Evolutionary conservation across 2,113 vertebrate genomes (phyloP), one percentile per base, ranked within the genome.

Genomic region (Salvelinus sp.): DNA sequence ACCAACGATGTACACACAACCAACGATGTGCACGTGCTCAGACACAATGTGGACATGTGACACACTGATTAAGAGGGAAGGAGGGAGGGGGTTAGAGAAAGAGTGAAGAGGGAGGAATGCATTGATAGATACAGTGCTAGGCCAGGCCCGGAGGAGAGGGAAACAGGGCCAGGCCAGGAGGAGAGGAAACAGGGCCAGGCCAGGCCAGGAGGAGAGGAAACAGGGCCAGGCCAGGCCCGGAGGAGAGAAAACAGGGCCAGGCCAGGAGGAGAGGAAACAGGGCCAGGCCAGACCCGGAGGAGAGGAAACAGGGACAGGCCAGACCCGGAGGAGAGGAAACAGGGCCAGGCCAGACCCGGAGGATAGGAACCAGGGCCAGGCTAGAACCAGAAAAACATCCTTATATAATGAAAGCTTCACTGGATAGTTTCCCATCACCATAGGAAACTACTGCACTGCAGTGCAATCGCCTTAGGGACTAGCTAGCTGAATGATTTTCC

Each of bases 101-200:
- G 33, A 50, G 47, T 27, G 25, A 54, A 71, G 2, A 62, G 27
- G 30, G 27, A 68, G 80, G 82, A 84, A 84, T 83, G 78, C 72
- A 78, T 84, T 73, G 68, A 78, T 50, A 64, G 62, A 75, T 50
- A 70, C 33, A 33, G 33, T 33, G 33, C 33, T 33, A 33, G 33
- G 33, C 33, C 33, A 33, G 33, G 6, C 33, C 33, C 1, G 28
- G 28, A 25, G 7, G 6, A 69, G 66, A 72, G 28, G 28, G 23
- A 23, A 62, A 70, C 33, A 38, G 33, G 30, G 30, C 30, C 4
- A 30, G 30, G 30, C 4, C 30, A 4, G 30, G 30, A 33, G 30
- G 30, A 33, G 30, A 33, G 30, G 30, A 33, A 33, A 1, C 30
- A 33, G 30, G 30, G 30, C 5, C 30, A 33, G 30, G 5, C 30